These are phyloP conservation scores for Andricus grossulariae DNA, from an alignment of 1,140 invertebrate species.

Conservation along the genomic window DNA sequence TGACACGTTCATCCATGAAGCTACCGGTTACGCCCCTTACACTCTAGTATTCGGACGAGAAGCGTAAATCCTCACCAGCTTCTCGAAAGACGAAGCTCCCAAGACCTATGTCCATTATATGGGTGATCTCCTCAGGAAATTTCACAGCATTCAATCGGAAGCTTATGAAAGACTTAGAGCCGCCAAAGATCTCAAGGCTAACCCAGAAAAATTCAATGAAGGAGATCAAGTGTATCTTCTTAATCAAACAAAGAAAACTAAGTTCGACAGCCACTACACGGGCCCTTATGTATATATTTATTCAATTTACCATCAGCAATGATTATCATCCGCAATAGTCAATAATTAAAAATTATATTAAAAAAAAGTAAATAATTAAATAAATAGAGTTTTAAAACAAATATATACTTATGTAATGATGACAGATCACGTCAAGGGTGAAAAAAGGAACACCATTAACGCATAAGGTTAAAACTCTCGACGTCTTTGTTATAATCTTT, in stretches of 20 bases:
- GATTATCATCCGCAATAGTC: no score
- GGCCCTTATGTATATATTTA: neutral
- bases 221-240: conserved; percentile 11
- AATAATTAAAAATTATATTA: no score
- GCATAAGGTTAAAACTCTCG: no score
- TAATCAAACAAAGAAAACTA: conserved; percentile 31
- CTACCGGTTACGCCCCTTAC: conserved; percentile 46
- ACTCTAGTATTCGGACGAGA: conserved; percentile 17
- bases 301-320: no score
- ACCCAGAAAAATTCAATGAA: conserved; percentile 7
- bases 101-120: conserved; percentile 23
- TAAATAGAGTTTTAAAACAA: no score
- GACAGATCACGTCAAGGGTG: no score
- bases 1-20: conserved; percentile 48
- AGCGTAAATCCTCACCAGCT: neutral
- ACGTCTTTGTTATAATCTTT: no score
- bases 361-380: no score
- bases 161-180: neutral
- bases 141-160: neutral
- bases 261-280: neutral
- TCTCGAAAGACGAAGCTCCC: neutral
- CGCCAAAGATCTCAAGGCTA: conserved; percentile 29
- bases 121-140: neutral
- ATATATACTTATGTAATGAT: no score
- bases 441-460: no score